These are phyloP conservation scores for Heteractis magnifica DNA, from an alignment of 92 coral and sea anemone species.

Conservation along the genomic window DNA sequence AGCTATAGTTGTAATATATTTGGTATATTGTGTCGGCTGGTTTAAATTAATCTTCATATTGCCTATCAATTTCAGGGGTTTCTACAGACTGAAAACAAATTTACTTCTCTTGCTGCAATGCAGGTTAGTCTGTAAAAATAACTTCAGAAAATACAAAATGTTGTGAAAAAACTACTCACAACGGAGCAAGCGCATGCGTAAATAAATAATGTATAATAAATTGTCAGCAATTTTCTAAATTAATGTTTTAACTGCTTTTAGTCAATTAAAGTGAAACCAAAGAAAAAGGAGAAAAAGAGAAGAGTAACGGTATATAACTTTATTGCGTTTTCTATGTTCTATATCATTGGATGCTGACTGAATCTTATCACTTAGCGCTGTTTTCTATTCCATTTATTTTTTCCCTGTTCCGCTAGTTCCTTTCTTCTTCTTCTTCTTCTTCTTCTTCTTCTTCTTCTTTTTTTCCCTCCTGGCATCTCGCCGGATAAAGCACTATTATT, in stretches of 20 bases:
- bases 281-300: slow-evolving; percentile 65
- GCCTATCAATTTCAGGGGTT: slow-evolving; percentile 49
- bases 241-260: slow-evolving; percentile 11
- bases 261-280: slow-evolving; percentile 72
- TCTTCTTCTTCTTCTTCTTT: neutral
- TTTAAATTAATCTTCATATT: neutral
- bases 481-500: neutral
- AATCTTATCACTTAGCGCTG: neutral
- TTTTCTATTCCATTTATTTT: neutral
- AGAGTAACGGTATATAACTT: slow-evolving; percentile 41
- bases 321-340: neutral
- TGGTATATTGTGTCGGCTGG: neutral
- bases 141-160: neutral
- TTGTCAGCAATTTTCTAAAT: no score
- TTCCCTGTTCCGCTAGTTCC: neutral
- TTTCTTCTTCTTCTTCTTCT: neutral
- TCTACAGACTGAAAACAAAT: slow-evolving; percentile 64
- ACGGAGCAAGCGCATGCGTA: no score
- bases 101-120: slow-evolving; percentile 70
- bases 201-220: no score
- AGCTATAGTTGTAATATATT: neutral
- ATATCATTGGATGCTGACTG: neutral
- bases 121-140: slow-evolving; percentile 43
- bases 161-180: no score
- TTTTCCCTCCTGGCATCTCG: neutral